Base-by-base conservation (phyloP, 2,888 invertebrate species). In the Cerastis leucographa region DNA sequence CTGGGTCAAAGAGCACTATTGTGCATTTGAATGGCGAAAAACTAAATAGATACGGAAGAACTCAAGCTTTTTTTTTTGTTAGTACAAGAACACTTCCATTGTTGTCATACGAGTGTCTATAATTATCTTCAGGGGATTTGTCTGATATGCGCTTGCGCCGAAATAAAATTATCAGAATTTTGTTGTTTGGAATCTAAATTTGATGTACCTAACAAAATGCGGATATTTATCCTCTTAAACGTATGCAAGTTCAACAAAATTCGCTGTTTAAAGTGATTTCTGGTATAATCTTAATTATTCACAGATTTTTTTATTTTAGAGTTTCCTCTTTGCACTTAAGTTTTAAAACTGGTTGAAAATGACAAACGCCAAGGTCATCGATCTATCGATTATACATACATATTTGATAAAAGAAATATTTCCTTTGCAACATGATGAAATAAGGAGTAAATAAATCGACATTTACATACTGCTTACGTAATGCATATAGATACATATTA, bases 1-100 rank as follows among this genome's bases (percentile, higher is more conserved):
- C 29, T 59, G 14, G 74, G 69, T 79, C 42, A 76, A 70, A 82
- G 62, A 69, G 44, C 59, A 44, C 49, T 42, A 70, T 83, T 81
- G 77, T 74, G 42, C 70, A 42, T 42, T 40, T 71, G 25, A 71
- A 49, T 49, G 9, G 42, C 2, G 9, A 51, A 65, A 65, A 42
- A 42, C 9, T 44, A 73, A 59, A 83, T 44, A 65, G 44, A 17
- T 22, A 25, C 46, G 46, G 40, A 68, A 82, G 66, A 56, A 51
- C 17, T 49, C 19, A 49, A 54, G 67, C 17, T 49, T 14, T 44
- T 17, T 68, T 81, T 80, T 69, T 66, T 69, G 54, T 68, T 65
- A 54, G 11, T 51, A 59, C 42, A 54, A 59, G 29, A 62, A 67
- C 19, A 73, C 14, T 7, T 54, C 25, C 44, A 65, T 76, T 76